Conservation (phyloP, 2,797 vertebrate genomes). For the Cynopterus sphinx region DNA sequence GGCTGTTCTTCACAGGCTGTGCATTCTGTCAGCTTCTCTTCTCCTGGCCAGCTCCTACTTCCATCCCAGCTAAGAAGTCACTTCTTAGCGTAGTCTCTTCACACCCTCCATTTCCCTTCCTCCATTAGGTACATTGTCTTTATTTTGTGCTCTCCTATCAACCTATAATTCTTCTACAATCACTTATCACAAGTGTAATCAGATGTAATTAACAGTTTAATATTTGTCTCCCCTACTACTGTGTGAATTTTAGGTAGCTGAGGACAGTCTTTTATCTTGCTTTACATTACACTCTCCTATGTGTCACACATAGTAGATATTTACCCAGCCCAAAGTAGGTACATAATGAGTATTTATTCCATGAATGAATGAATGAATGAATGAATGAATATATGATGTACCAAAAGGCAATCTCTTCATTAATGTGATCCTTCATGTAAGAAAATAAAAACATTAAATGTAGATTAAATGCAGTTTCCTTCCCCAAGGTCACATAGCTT, state of each 20-base stretch:
- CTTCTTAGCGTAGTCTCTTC: background rate
- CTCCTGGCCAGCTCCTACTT: background rate
- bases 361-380: background rate
- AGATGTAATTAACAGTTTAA: background rate
- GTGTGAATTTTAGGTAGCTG: background rate
- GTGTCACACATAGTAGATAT: background rate
- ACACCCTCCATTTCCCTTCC: background rate
- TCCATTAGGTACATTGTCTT: background rate
- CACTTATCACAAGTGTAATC: background rate
- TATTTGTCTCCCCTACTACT: background rate
- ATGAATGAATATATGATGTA: background rate
- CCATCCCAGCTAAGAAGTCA: background rate
- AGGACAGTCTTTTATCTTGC: background rate
- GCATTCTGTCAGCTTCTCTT: background rate
- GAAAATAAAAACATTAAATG: background rate
- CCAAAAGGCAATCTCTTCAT: background rate
- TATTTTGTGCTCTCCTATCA: background rate
- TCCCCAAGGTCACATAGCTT: background rate
- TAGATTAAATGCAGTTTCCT: background rate
- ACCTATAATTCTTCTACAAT: background rate
- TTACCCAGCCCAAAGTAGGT: background rate
- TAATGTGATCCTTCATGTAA: background rate
- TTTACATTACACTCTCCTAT: background rate
- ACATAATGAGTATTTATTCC: background rate
- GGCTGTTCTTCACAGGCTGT: background rate